Evolutionary conservation across 2,888 invertebrate genomes (phyloP), one percentile per base, ranked within the genome.

Genomic region (Schizotus pectinicornis): DNA sequence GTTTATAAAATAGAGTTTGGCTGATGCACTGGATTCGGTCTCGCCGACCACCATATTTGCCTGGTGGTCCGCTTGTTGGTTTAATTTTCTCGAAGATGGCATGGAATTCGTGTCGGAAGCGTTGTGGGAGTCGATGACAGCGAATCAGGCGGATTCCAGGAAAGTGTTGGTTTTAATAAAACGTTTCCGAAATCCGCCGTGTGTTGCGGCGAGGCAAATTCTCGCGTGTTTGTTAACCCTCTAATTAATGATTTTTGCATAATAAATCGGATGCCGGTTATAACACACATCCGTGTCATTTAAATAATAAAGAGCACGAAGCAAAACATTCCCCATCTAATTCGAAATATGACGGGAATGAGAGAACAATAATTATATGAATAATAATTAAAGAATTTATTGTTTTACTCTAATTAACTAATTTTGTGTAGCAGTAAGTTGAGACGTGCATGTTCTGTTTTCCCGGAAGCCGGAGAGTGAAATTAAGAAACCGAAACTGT

Each of bases 201-300:
- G 43, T 51, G 41, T 42, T 14, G 11, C 41, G 5, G 35, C 22
- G 39, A 22, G n/a, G 13, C 39, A 41, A 43, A 43, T 50, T 50
- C 50, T 50, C 32, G 56, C 56, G 38, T 56, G 56, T 56, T 45
- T 56, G 39, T 56, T 50, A 56, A 56, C 47, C 45, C 49, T 50
- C 50, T 56, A 56, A 56, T 56, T 56, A 56, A 56, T 14, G 35
- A 56, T 50, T 58, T 58, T 53, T 53, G 58, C 58, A 58, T 58
- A 58, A 58, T 58, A 42, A 57, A 57, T 34, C 43, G 47, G 39
- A 49, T 47, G 54, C 54, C 53, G 50, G 54, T 55, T 56, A 55
- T 54, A 59, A 62, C 55, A 52, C 52, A 61, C 61, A 61, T 66
- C 61, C 63, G 59, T 62, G 63, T 64, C 64, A 67, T 64, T 67